Percentiles rank a stretch among this genome's conserved stretches.
phyloP scores from a whole-genome alignment of 2,888 invertebrate species.

The Eupsilia transversa region DNA sequence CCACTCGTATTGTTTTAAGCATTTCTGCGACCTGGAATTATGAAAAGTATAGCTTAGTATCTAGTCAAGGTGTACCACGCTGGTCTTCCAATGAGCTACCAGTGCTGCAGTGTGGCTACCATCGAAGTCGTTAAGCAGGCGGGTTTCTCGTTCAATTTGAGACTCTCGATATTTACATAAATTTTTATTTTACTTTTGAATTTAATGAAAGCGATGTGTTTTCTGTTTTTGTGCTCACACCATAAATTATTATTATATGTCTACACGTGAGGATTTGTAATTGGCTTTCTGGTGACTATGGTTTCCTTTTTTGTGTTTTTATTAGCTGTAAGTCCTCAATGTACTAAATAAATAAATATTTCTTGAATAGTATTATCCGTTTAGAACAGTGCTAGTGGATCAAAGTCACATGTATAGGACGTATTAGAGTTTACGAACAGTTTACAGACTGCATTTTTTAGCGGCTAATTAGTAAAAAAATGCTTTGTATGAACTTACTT shows the following conservation, averaged over 20 bases:
- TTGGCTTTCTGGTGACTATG: too few relatives aligned
- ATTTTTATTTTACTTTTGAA: too few relatives aligned
- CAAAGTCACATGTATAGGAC: not conserved
- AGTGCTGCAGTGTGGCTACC: not conserved
- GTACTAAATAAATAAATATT: too few relatives aligned
- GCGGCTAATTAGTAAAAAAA: not conserved
- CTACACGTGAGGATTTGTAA: too few relatives aligned
- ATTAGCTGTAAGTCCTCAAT: too few relatives aligned
- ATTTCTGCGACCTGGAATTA: conserved; percentile 93
- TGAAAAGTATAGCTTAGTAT: not conserved
- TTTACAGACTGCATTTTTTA: not conserved
- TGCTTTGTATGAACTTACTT: conserved; percentile 87
- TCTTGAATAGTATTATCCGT: not conserved
- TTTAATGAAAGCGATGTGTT: too few relatives aligned
- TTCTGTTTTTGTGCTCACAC: too few relatives aligned
- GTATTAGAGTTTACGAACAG: not conserved
- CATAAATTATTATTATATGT: too few relatives aligned
- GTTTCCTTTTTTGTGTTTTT: too few relatives aligned
- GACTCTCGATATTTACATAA: too few relatives aligned
- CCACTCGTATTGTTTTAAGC: conserved; percentile 94
- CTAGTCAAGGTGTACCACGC: not conserved
- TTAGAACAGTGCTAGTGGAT: not conserved
- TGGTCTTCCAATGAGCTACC: not conserved
- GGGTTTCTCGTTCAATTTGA: too few relatives aligned
- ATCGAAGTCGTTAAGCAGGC: not conserved